Base-by-base conservation (phyloP, 2,888 invertebrate genomes). In the Atherix ibis region DNA sequence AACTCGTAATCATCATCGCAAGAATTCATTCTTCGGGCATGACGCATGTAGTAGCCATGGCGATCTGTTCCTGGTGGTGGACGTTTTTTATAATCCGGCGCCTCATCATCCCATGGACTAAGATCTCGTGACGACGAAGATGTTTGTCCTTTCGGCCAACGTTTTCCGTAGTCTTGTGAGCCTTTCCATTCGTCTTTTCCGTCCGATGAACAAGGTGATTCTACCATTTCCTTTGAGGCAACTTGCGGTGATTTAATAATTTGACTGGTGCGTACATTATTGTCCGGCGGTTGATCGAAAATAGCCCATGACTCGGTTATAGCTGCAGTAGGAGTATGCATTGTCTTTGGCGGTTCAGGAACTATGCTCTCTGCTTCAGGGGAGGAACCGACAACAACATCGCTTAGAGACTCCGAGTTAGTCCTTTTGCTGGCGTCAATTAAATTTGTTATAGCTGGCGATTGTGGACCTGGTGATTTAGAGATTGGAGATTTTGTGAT, bases 81-180 rank as follows among this genome's bases (percentile, higher is more conserved):
- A 18, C 53, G 66, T 60, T 57, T 64, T 53, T 51, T 62, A 51
- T 63, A 67, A 44, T 63, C 73, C 40, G 60, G 66, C 48, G 46
- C 64, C 47, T 83, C 83, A 41, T 78, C 78, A 40, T 83, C 81
- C 83, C 83, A 83, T 3, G 81, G 79, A 30, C 83, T 79, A 15
- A 76, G 72, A 52, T 84, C 83, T 1, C 82, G 65, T 0, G 79
- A 78, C 5, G 77, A 77, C 1, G 78, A 78, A 0, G 78, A 76
- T 1, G 76, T 71, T 54, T 73, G 73, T 13, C 68, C 70, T 56
- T 64, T 66, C 46, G 50, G 66, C 66, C 68, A 62, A 43, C 70
- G 51, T 32, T 61, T 64, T 2, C 60, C 63, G 3, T 64, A 63
- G 39, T 65, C 64, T 5, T 53, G 46, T 48, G 56, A 45, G 35